phyloP scores from a whole-genome alignment of 2,113 vertebrate genomes.

The Psittacus erithacus region DNA sequence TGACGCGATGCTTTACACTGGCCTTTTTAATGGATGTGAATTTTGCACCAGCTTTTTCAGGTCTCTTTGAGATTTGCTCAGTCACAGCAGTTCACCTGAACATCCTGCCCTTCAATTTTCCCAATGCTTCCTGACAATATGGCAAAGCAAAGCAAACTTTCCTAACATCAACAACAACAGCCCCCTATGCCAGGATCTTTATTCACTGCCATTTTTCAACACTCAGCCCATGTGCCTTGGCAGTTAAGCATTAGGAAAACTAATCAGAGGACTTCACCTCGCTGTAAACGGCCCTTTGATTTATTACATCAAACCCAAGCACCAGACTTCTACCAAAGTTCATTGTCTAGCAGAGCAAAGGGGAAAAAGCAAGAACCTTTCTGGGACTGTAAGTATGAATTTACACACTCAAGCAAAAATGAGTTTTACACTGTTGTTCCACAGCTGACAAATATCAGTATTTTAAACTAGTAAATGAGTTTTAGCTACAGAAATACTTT shows the following conservation, averaged over 20 bases:
- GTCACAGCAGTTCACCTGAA: not conserved
- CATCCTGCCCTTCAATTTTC: not conserved
- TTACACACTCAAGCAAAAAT: not conserved
- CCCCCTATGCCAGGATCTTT: not conserved
- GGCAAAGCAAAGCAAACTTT: not conserved
- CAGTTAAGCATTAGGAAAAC: constrained; percentile 10
- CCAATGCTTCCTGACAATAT: not conserved
- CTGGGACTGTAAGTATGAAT: not conserved
- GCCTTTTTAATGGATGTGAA: not conserved
- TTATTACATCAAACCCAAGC: not conserved
- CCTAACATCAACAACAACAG: not conserved
- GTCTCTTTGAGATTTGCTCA: not conserved
- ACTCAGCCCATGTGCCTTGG: constrained; percentile 4
- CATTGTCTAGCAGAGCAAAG: not conserved
- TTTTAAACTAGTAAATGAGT: not conserved
- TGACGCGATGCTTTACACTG: not conserved
- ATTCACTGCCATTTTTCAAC: not conserved
- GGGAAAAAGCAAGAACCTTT: not conserved
- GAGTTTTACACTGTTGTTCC: not conserved
- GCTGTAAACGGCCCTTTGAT: constrained; percentile 10
- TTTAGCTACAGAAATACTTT: not conserved
- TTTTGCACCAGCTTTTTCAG: not conserved
- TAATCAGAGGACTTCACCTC: not conserved
- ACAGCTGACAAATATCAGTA: accelerated
- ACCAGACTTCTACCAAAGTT: not conserved